Base-by-base conservation (phyloP, 2,113 vertebrate species). In the Semnornis frantzii region DNA sequence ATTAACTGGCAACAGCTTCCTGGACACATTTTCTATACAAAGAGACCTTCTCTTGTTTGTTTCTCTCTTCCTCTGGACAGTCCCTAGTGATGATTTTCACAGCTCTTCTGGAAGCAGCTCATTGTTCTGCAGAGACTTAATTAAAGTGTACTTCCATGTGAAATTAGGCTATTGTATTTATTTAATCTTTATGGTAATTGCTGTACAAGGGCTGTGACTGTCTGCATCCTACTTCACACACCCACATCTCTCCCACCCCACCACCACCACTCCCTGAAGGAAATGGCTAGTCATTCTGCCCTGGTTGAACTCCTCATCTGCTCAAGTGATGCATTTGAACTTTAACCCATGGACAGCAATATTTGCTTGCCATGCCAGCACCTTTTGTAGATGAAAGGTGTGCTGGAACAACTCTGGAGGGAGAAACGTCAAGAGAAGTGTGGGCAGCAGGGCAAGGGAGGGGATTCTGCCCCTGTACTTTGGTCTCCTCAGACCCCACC, bases 1-100 rank as follows among this genome's bases (percentile, higher is more conserved):
- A 91, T 97, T 91, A 94, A 27, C 72, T 57, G 15, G 50, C 58
- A 81, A 55, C 55, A 83, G 62, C 52, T 89, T 96, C 95, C 94
- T 92, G 87, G 82, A 70, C 85, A 95, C 90, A 81, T 85, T 96
- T 96, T 95, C 89, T 93, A 76, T 86, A 92, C 95, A 95, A 92
- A 94, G 87, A 92, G 74, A 75, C 92, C 82, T 95, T 95, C 64
- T 74, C 78, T 93, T 96, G 89, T 95, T 97, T 91, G 80, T 78
- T 95, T 97, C 90, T 92, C 42, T 84, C 83, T 96, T 96, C 79
- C 91, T 88, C 55, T 60, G 89, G 84, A 94, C 90, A 93, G 95
- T 86, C 88, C 92, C 91, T 58, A 63, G 77, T 58, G 82, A 95
- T 92, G 89, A 76, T 85, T 91, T 92, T 96, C 84, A 90, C 82